Evolutionary conservation across 2,113 vertebrate species (phyloP).

Genomic region (Mus pahari): DNA sequence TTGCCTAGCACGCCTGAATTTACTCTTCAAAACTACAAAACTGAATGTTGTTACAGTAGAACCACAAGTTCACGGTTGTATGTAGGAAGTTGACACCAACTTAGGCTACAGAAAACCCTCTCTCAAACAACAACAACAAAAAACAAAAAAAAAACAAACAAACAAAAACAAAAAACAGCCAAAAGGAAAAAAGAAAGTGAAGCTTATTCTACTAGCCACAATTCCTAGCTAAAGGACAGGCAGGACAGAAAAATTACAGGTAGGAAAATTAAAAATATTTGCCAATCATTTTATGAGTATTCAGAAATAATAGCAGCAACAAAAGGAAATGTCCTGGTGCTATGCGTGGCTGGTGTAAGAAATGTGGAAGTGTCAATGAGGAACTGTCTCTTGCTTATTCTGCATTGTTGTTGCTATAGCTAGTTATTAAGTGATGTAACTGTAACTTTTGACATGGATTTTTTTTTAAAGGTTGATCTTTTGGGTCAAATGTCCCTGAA

Average conservation of each 20-base stretch:
- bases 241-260: conserved; percentile 1
- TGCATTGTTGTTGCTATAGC: background rate
- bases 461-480: conserved; percentile 1
- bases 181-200: background rate
- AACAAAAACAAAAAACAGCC: background rate
- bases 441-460: background rate
- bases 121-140: background rate
- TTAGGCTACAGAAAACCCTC: background rate
- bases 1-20: background rate
- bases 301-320: background rate
- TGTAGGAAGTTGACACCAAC: background rate
- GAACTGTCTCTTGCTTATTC: conserved; percentile 10
- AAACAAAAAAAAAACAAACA: background rate
- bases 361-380: conserved; percentile 30
- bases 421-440: conserved; percentile 24
- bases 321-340: background rate
- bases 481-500: conserved; percentile 3
- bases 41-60: background rate
- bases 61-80: background rate
- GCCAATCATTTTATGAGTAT: conserved; percentile 33
- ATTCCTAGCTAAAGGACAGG: background rate
- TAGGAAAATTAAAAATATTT: conserved; percentile 14
- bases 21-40: background rate
- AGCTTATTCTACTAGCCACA: conserved; percentile 4
- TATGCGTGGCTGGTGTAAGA: background rate